phyloP scores from a whole-genome alignment of 92 coral and sea anemone species.

The Epizoanthus rinbou region DNA sequence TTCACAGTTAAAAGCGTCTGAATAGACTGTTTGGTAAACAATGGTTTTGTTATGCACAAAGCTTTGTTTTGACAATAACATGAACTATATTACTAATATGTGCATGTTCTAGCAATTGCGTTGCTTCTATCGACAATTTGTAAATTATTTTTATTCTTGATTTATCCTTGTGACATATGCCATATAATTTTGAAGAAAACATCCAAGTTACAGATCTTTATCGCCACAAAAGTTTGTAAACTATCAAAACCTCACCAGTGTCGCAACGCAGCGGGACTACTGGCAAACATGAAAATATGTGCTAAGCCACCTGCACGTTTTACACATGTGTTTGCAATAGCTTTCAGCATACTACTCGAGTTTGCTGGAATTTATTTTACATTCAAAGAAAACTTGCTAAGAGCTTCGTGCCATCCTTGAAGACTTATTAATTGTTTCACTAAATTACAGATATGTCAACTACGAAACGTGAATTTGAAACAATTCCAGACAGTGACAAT shows the following conservation, averaged over 20 bases:
- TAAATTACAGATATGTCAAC: too few relatives aligned
- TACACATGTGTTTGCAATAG: neutral
- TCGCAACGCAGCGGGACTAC: neutral
- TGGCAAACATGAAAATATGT: slow-evolving; percentile 11
- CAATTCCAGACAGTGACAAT: neutral
- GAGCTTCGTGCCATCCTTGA: neutral
- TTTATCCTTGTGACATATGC: neutral
- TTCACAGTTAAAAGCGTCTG: neutral
- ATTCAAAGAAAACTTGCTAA: neutral
- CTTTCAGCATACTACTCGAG: neutral
- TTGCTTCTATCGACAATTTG: neutral
- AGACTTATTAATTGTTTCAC: neutral
- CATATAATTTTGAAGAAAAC: neutral
- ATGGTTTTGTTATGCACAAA: neutral
- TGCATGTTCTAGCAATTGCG: neutral
- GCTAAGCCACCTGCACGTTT: slow-evolving; percentile 16
- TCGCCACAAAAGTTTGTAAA: slow-evolving; percentile 15
- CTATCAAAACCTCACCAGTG: neutral
- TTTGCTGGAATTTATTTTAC: neutral
- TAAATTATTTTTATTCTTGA: neutral
- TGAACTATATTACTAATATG: neutral
- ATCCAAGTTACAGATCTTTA: neutral
- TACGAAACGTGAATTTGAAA: neutral
- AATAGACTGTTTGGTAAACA: slow-evolving; percentile 21
- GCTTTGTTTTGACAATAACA: neutral